phyloP scores from a whole-genome alignment of 2,888 invertebrate genomes.

The Syrista parreyssii region DNA sequence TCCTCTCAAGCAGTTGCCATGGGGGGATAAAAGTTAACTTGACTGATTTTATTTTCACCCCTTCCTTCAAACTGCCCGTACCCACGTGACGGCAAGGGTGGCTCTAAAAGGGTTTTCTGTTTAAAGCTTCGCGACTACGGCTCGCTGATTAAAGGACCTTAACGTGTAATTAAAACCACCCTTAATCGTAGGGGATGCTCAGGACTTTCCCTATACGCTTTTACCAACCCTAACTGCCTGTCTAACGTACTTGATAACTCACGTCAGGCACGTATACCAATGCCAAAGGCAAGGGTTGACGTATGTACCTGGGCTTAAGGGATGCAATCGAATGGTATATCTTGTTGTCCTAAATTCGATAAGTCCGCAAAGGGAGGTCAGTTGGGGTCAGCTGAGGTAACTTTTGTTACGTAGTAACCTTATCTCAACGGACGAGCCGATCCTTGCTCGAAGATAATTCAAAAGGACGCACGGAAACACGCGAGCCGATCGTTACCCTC shows the following conservation, averaged over 20 bases:
- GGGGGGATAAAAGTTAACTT: neutral
- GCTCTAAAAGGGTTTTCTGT: neutral
- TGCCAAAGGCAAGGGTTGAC: no score
- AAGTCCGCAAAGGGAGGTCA: neutral
- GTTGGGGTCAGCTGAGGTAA: neutral
- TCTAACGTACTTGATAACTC: neutral
- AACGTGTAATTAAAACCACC: neutral
- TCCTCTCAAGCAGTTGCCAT: neutral
- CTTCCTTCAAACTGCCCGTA: neutral
- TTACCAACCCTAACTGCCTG: neutral
- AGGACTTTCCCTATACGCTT: neutral
- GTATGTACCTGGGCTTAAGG: neutral
- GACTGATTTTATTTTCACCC: neutral
- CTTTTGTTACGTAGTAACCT: neutral
- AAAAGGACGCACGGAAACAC: slow-evolving; percentile 26
- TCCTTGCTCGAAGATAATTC: slow-evolving; percentile 23
- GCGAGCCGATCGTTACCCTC: slow-evolving; percentile 33
- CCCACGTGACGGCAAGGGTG: neutral
- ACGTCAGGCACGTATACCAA: neutral
- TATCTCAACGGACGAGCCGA: slow-evolving; percentile 5
- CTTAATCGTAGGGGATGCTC: neutral
- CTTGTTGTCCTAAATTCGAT: neutral
- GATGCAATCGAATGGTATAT: neutral
- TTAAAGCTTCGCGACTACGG: neutral
- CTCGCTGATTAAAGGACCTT: neutral